Conservation (phyloP, 2,113 vertebrate genomes). For the Mandrillus leucophaeus region DNA sequence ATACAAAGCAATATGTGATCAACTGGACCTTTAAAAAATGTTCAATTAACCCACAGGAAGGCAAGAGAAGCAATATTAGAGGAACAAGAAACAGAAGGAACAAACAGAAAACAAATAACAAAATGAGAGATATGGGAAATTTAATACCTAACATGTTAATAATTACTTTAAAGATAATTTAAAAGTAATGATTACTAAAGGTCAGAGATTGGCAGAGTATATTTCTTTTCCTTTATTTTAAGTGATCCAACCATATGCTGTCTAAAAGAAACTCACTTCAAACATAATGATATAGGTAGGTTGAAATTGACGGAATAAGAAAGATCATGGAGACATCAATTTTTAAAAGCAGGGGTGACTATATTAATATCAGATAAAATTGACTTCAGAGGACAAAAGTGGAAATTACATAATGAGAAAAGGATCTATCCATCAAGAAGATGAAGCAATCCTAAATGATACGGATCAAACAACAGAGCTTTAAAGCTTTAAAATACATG, state of each 20-base stretch:
- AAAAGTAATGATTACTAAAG: neutral
- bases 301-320: neutral
- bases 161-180: neutral
- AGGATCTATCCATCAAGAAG: neutral
- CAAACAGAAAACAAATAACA: neutral
- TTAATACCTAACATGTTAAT: neutral
- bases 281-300: neutral
- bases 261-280: neutral
- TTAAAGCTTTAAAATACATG: neutral
- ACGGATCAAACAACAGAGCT: neutral
- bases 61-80: neutral
- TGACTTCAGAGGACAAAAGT: neutral
- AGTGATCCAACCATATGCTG: neutral
- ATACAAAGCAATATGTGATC: neutral
- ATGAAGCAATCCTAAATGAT: neutral
- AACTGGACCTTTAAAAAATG: neutral
- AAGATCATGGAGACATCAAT: neutral
- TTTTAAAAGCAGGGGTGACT: neutral
- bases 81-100: neutral
- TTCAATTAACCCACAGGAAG: neutral
- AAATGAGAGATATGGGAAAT: neutral
- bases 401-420: neutral
- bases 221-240: neutral
- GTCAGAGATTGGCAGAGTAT: neutral
- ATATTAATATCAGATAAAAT: neutral